These are phyloP conservation scores for Galerucella nymphaeae DNA, from an alignment of 2,888 invertebrate species.

Conservation along the genomic window DNA sequence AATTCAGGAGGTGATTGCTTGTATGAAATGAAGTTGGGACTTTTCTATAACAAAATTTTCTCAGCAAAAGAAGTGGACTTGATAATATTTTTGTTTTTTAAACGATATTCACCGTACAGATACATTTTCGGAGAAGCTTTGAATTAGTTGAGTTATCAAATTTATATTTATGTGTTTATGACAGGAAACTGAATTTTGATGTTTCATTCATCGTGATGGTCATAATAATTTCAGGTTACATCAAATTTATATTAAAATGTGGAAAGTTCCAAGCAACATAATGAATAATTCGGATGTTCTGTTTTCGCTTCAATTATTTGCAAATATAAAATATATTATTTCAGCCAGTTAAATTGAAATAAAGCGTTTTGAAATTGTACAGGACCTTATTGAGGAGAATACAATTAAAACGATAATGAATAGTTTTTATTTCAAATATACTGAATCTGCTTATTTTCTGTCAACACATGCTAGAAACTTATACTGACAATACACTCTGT, in stretches of 20 bases:
- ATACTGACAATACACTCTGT: too few species aligned
- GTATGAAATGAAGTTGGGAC: too few species aligned
- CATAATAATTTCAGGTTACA: conserved; percentile 17
- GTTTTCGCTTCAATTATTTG: conserved; percentile 5
- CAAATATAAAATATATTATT: not conserved
- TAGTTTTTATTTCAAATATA: too few species aligned
- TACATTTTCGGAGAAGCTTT: not conserved
- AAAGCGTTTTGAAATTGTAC: not conserved
- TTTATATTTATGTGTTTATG: not conserved
- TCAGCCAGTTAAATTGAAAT: not conserved
- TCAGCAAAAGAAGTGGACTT: too few species aligned
- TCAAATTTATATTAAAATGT: conserved; percentile 24
- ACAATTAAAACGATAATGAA: too few species aligned
- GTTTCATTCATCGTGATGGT: conserved; percentile 5
- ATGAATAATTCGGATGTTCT: conserved; percentile 19
- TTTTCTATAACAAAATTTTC: too few species aligned
- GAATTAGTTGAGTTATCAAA: not conserved
- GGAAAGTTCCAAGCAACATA: conserved; percentile 20
- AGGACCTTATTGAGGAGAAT: not conserved
- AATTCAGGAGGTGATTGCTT: too few species aligned
- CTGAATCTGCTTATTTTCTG: not conserved
- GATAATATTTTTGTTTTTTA: too few species aligned
- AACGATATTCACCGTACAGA: too few species aligned
- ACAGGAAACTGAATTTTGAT: not conserved
- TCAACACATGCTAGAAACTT: too few species aligned